Base-by-base conservation (phyloP, 2,797 vertebrate species). In the Esox masquinongy region DNA sequence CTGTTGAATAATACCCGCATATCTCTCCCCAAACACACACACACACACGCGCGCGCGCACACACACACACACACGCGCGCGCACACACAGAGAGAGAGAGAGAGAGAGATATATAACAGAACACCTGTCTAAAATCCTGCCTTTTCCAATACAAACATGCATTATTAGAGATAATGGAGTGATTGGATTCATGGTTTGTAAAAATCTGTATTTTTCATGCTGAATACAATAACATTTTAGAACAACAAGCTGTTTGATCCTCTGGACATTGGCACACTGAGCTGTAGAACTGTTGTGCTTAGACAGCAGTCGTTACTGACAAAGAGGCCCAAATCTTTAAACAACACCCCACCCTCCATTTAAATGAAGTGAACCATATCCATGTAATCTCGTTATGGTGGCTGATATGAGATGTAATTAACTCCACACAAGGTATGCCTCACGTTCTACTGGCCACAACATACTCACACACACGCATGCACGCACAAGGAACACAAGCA, bases 361-460 rank as follows among this genome's bases (percentile, higher is more conserved):
- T 59, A 26, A 82, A 87, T 88, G 80, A 7, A 87, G 83, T 77
- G 80, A 79, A 66, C 72, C 84, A 80, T 70, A 70, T 59, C 29
- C n/a, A 70, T 72, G 80, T 89, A 91, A 92, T 92, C 90, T 85
- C 71, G 85, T 91, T 90, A 87, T 68, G 76, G 66, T 64, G 36
- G 76, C 69, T 83, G 79, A 83, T 83, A 87, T 86, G 53, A 56
- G 72, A 63, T 90, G 85, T 87, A 90, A 86, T 84, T 90, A 89
- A 86, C 47, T 6, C 50, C 6, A n/a, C 19, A 56, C 7, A 56
- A 56, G 53, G 53, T 56, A 56, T 56, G 29, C 39, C 49, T 26
- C 4, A 9, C 26, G 26, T 49, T 72, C 73, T 36, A 76, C 73
- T 69, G 67, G 73, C 74, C 67, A 36, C 19, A 2, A 4, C 36